These are phyloP conservation scores for Microchirus variegatus DNA, from an alignment of 2,797 vertebrate genomes.

Conservation along the genomic window DNA sequence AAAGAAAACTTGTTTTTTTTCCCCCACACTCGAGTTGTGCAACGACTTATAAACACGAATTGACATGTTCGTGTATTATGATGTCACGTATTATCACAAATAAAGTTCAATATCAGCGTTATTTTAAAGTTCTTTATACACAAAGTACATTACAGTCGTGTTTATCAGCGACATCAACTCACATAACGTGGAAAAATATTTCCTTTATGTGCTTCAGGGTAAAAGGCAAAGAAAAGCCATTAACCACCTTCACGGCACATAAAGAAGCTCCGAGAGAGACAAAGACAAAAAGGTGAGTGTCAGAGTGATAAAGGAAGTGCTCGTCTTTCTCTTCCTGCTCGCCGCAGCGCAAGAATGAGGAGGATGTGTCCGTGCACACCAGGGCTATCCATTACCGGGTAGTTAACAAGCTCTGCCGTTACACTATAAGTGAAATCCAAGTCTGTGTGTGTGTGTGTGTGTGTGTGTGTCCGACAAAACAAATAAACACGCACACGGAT, in stretches of 20 bases:
- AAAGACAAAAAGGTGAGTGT: constrained; percentile 76
- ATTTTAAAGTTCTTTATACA: background rate
- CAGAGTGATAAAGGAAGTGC: constrained; percentile 80
- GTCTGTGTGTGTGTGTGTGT: constrained; percentile 32
- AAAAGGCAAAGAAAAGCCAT: constrained; percentile 77
- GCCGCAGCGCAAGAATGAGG: constrained; percentile 74
- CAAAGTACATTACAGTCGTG: background rate
- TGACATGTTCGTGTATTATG: too few species aligned
- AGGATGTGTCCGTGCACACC: constrained; percentile 67
- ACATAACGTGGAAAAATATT: constrained; percentile 46
- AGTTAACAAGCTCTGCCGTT: constrained; percentile 62
- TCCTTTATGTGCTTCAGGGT: constrained; percentile 80
- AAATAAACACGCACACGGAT: constrained; percentile 59
- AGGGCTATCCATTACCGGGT: constrained; percentile 84
- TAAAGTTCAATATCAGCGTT: too few species aligned
- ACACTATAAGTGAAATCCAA: constrained; percentile 70
- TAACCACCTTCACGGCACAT: constrained; percentile 44
- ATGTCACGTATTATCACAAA: too few species aligned
- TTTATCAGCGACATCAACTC: constrained; percentile 19
- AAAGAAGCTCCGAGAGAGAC: constrained; percentile 41
- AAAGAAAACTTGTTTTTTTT: constrained; percentile 35
- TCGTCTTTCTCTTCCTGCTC: constrained; percentile 80
- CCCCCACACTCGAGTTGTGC: too few species aligned
- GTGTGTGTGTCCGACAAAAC: constrained; percentile 48
- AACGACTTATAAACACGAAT: too few species aligned